Base-by-base conservation (phyloP, 2,113 vertebrate genomes). In the Microcebus jonahi region DNA sequence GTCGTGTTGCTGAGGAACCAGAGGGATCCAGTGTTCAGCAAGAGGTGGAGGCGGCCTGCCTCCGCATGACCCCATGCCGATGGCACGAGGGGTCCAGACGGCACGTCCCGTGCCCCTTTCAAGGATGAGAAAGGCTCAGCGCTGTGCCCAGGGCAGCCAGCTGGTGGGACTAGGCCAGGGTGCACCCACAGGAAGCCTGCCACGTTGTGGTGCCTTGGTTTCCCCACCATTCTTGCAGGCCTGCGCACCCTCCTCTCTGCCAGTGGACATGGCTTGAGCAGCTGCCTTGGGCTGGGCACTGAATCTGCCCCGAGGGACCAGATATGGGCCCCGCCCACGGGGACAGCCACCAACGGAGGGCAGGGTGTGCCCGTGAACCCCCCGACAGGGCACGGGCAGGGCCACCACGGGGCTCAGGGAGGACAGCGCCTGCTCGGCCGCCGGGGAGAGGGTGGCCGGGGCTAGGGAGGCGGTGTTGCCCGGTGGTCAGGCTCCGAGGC, bases 181-280 rank as follows among this genome's bases (percentile, higher is more conserved):
- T 1, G 0, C 45, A 71, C 88, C 17, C 12, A 7, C 45, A 34
- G n/a, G 34, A 80, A 61, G 23, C 45, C 59, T 11, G 6, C 29
- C 2, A 2, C 0, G 5, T 5, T 11, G 20, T 59, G 45, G 29
- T n/a, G 57, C 45, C 45, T 36, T 5, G 0, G 13, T 79, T 34
- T 36, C n/a, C 36, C 20, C 45, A 42, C 5, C 48, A 77, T 34
- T 77, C 36, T 25, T 57, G 4, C 23, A 21, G 36, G 42, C 39
- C 4, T n/a, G n/a, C n/a, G n/a, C n/a, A n/a, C n/a, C n/a, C n/a
- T 48, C 15, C 27, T 80, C 23, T 29, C 21, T 11, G 29, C 10
- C 59, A 4, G 2, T 61, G 34, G 61, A 27, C 8, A 2, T 21
- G 42, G 10, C 15, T 25, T 80, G 50, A 68, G 31, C 48, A 20